Evolutionary conservation across 2,888 invertebrate genomes (phyloP).

Genomic region (Macrosiphum euphorbiae): DNA sequence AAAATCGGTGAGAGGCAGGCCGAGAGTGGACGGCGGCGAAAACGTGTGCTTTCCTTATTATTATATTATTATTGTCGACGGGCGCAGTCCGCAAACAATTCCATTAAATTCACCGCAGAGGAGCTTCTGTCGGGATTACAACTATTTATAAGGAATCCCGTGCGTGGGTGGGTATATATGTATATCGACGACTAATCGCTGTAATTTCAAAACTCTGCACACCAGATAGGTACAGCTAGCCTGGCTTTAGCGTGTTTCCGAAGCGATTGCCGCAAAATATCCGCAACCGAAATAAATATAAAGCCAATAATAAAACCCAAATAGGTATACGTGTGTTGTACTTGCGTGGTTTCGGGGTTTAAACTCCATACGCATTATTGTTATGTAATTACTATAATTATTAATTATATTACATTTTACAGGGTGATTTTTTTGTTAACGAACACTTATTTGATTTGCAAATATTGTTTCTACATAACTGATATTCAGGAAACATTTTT

Average conservation of each 20-base stretch:
- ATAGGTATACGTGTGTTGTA: background rate
- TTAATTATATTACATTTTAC: background rate
- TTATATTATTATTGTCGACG: background rate
- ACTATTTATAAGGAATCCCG: conserved; percentile 44
- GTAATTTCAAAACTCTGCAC: conserved; percentile 23
- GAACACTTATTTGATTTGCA: background rate
- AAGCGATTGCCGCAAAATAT: background rate
- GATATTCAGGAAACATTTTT: too few relatives aligned
- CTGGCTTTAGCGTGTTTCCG: background rate
- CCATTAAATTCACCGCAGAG: background rate
- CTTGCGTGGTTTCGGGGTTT: conserved; percentile 11
- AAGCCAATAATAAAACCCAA: conserved; percentile 7
- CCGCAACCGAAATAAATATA: conserved; percentile 17
- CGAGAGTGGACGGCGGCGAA: background rate
- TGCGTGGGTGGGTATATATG: background rate
- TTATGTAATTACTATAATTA: background rate
- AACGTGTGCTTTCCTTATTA: background rate
- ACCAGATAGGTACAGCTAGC: background rate
- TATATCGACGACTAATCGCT: conserved; percentile 9
- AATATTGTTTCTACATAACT: background rate
- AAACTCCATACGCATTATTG: background rate
- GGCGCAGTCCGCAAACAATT: background rate
- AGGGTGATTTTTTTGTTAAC: background rate
- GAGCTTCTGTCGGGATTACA: background rate
- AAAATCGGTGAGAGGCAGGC: background rate